A percentile compares a stretch with the other conserved stretches of the same genome.
These are phyloP conservation scores for Carcharodon carcharias DNA, from an alignment of 2,797 vertebrate genomes.

Conservation along the genomic window DNA sequence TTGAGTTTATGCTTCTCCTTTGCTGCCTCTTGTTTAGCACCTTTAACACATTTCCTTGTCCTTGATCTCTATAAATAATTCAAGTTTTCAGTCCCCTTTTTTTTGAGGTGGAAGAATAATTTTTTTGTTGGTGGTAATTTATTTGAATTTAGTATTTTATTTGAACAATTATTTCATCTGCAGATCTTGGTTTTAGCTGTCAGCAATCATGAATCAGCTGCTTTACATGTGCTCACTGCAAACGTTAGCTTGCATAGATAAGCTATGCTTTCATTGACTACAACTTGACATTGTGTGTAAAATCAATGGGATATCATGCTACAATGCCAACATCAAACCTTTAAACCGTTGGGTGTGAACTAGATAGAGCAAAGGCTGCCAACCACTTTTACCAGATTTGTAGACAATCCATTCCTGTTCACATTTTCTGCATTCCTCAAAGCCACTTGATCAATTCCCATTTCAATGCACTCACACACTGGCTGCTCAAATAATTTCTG, in stretches of 20 bases:
- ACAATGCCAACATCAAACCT: background rate
- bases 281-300: background rate
- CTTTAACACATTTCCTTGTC: background rate
- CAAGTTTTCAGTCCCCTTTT: background rate
- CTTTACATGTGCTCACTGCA: background rate
- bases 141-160: background rate
- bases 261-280: background rate
- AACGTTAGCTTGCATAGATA: background rate
- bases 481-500: background rate
- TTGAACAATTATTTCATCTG: background rate
- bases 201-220: background rate
- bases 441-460: background rate
- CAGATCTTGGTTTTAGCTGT: background rate
- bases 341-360: background rate
- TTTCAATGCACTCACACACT: background rate
- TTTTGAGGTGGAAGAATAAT: background rate
- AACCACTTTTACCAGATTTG: background rate
- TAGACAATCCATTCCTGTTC: background rate
- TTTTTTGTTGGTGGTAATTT: background rate
- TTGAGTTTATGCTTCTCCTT: background rate
- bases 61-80: background rate
- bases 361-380: background rate
- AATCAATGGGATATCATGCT: background rate
- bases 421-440: too few species aligned
- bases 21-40: background rate